Base-by-base conservation (phyloP, 2,888 invertebrate species). In the Philopedon plagiatum region DNA sequence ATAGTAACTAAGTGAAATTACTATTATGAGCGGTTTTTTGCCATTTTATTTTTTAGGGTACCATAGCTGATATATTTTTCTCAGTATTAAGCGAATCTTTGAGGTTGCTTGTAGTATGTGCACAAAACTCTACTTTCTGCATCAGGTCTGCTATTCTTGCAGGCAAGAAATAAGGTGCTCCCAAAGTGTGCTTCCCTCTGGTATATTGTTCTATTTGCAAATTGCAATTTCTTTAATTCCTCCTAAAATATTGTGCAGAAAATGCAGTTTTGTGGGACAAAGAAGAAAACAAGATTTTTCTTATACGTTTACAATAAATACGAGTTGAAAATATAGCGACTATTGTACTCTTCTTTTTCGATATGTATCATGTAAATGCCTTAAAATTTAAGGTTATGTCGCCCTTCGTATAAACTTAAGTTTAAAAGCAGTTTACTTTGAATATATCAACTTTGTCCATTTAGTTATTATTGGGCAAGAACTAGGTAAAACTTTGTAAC, bases 1-100 rank as follows among this genome's bases (percentile, higher is more conserved):
- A 81, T 79, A 78, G 80, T 80, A 77, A 72, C 72, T 74, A 76
- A 76, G 75, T 70, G 65, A 70, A 76, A 71, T 77, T 76, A 73
- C 76, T 78, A 57, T 57, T 57, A 57, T 57, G 37, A 63, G 34
- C 29, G 61, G 44, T 54, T 65, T 69, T 66, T 67, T 67, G 67
- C 67, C 67, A 67, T 67, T 58, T 60, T 39, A 29, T 57, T 61
- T 62, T 23, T 56, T 4, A 11, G 9, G 1, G 61, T 44, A 19
- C 15, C 29, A 44, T 15, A 46, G 18, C 46, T 13, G 26, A 44
- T 44, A 44, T 51, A 51, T 29, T 26, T 29, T 39, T 39, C 37
- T n/a, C n/a, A n/a, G n/a, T n/a, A n/a, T n/a, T n/a, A n/a, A n/a
- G n/a, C n/a, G n/a, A n/a, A n/a, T n/a, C n/a, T n/a, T n/a, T n/a